Percentiles rank a stretch among this genome's conserved stretches.
These are phyloP conservation scores for Gobio occitaniae DNA, from an alignment of 2,797 vertebrate species.

Conservation along the genomic window DNA sequence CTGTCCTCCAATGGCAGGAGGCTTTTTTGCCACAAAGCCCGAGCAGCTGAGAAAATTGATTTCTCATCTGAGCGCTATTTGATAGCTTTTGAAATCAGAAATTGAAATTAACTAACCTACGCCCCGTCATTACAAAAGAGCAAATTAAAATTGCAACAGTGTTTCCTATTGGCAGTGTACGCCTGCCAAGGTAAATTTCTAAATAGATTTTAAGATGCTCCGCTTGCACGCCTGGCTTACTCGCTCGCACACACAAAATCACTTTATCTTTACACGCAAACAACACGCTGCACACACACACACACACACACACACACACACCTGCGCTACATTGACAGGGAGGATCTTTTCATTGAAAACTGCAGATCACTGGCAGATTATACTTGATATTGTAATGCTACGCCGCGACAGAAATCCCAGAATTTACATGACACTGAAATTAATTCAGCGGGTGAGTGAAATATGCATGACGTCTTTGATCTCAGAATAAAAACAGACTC, in stretches of 20 bases:
- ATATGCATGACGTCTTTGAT: constrained; percentile 49
- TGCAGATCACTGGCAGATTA: constrained; percentile 31
- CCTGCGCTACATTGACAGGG: constrained; percentile 17
- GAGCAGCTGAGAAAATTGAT: constrained; percentile 99
- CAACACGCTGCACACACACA: neutral
- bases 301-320: constrained; percentile 5
- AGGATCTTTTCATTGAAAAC: constrained; percentile 40
- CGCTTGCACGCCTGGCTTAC: constrained; percentile 53
- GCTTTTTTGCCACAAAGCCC: constrained; percentile 89
- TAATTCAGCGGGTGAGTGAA: constrained; percentile 46
- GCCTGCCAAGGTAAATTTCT: constrained; percentile 90
- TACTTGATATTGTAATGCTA: constrained; percentile 51
- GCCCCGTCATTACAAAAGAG: constrained; percentile 97
- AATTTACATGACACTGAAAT: constrained; percentile 55
- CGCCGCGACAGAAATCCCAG: constrained; percentile 24
- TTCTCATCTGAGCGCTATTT: constrained; percentile 99
- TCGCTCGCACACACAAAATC: constrained; percentile 53
- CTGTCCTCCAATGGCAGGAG: constrained; percentile 84
- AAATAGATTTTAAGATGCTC: constrained; percentile 88
- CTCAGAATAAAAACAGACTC: constrained; percentile 44
- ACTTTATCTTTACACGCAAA: constrained; percentile 16
- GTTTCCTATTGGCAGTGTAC: constrained; percentile 86
- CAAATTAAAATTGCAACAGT: constrained; percentile 96
- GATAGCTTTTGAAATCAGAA: constrained; percentile 99
- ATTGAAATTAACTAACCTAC: constrained; percentile 99